Evolutionary conservation across 2,113 vertebrate species (phyloP), one percentile per base, ranked within the genome.

Genomic region (Fulmarus glacialis): DNA sequence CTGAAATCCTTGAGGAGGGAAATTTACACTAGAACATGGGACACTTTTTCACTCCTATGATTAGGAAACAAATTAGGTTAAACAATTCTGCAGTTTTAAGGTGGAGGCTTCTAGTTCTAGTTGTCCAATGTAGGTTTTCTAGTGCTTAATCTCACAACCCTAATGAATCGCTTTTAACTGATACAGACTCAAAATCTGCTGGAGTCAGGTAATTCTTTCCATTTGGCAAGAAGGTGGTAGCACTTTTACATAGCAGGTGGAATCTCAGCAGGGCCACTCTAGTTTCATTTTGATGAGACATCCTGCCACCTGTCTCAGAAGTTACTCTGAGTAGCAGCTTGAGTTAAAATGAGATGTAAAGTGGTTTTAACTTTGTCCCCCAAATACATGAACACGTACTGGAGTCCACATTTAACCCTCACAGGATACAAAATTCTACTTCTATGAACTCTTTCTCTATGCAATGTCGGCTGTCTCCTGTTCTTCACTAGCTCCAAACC

Each of bases 271-370:
- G 87, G 90, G 16, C 48, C 50, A 53, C 38, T 81, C 80, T 63
- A 18, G 87, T 87, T 94, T 77, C 64, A 30, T 68, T 94, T 89
- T 70, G 59, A 83, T 82, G 64, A 97, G 58, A 71, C 73, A 79
- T 87, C 90, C 84, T 75, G 64, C 87, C 87, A 93, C 84, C 89
- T 94, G 84, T 75, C 84, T 82, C 84, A 71, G 73, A 82, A 95
- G 87, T 89, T 94, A 68, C 52, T 96, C 58, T 21, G 27, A 75
- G n/a, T 52, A 63, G 56, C 64, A 75, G 52, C 21, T 40, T 71
- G 50, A 94, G 32, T 70, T 84, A 27, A 78, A 92, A 55, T 34
- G 58, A 70, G 80, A 67, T 8, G 6, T 43, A 47, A 90, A 92
- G 22, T 8, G 66, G 14, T 70, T 94, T 81, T 60, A 60, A 30